Percentiles rank a stretch among this genome's conserved stretches.
phyloP scores from a whole-genome alignment of 1,140 invertebrate genomes.

The Diuraphis noxia region DNA sequence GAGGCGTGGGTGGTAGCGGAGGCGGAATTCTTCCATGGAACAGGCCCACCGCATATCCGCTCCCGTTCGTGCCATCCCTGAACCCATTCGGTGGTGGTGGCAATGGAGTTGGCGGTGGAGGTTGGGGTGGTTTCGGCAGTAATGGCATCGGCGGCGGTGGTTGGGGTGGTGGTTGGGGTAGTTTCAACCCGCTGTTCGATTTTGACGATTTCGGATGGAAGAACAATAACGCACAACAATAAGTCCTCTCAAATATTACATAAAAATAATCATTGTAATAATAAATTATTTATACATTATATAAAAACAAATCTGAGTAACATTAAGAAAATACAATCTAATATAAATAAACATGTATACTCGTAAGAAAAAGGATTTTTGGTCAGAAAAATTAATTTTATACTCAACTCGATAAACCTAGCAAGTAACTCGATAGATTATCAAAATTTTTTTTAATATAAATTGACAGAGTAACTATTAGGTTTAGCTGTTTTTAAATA shows the following conservation, averaged over 20 bases:
- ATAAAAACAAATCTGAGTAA: not conserved
- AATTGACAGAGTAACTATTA: too few species aligned
- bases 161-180: not conserved
- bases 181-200: constrained; percentile 9
- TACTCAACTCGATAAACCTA: too few species aligned
- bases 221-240: not conserved
- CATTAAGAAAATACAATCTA: not conserved
- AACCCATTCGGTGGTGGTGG: not conserved
- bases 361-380: too few species aligned
- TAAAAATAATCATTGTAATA: not conserved
- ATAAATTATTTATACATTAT: not conserved
- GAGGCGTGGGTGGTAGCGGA: not conserved
- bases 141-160: not conserved
- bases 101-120: too few species aligned
- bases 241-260: not conserved
- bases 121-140: not conserved
- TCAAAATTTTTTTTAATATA: too few species aligned
- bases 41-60: not conserved
- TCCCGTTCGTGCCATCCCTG: not conserved
- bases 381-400: too few species aligned
- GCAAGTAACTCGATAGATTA: too few species aligned
- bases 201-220: constrained; percentile 21
- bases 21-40: not conserved
- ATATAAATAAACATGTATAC: too few species aligned
- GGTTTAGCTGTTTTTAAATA: too few species aligned